Evolutionary conservation across 2,888 invertebrate species (phyloP).

Genomic region (Dryobotodes eremita): DNA sequence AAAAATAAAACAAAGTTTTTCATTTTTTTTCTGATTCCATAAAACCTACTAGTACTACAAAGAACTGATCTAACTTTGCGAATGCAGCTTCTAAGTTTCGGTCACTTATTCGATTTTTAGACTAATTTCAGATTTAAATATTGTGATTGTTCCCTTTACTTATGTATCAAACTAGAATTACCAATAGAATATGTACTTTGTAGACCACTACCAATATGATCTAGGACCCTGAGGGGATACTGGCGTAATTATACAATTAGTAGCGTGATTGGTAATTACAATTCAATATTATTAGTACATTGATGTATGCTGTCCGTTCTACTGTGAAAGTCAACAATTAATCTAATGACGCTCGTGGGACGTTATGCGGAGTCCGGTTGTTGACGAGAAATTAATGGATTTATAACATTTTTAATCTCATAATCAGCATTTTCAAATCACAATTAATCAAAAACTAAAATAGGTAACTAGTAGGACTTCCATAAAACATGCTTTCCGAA

Average conservation of each 20-base stretch:
- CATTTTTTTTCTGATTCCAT: background rate
- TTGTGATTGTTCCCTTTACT: background rate
- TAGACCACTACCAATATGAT: background rate
- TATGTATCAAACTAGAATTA: background rate
- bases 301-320: slow-evolving; percentile 20
- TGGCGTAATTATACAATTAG: slow-evolving; percentile 26
- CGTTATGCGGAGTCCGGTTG: background rate
- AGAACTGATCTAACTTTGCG: background rate
- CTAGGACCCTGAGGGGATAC: slow-evolving; percentile 1
- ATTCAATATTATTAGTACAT: slow-evolving; percentile 24
- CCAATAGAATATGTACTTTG: background rate
- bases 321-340: slow-evolving; percentile 51
- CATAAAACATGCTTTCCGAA: too few relatives aligned
- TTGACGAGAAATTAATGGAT: background rate
- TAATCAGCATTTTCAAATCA: background rate
- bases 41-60: too few relatives aligned
- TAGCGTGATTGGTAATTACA: slow-evolving; percentile 44
- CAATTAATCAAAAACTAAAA: background rate
- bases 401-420: background rate
- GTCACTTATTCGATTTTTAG: background rate
- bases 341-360: slow-evolving; percentile 26
- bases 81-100: background rate
- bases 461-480: background rate
- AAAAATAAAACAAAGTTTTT: background rate
- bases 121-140: background rate